Conservation (phyloP, 1,140 invertebrate genomes). For the Mactra quadrangularis region DNA sequence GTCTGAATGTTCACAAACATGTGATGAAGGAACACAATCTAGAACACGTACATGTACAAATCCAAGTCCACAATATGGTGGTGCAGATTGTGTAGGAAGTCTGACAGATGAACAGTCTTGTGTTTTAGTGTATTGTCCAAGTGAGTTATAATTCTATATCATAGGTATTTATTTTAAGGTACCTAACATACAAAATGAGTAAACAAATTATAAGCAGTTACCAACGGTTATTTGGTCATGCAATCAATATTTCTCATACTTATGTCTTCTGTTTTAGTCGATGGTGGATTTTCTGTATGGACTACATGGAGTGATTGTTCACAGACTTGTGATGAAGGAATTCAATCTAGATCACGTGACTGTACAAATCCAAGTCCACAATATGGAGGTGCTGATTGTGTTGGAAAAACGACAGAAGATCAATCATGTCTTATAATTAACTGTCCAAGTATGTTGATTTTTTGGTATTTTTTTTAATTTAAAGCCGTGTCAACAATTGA, state of each 20-base stretch:
- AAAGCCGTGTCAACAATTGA: too few species aligned
- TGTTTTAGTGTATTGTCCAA: conserved; percentile 26
- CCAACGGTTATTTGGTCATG: too few species aligned
- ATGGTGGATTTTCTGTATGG: conserved; percentile 66
- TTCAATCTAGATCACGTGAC: conserved; percentile 30
- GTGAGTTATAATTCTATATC: conserved; percentile 1
- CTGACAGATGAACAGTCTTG: conserved; percentile 46
- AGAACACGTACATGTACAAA: conserved; percentile 82
- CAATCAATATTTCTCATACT: too few species aligned
- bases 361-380: conserved; percentile 64
- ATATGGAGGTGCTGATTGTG: conserved; percentile 51
- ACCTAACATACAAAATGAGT: too few species aligned
- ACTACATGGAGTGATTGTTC: conserved; percentile 40
- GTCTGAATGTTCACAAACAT: conserved; percentile 82
- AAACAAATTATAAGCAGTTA: too few species aligned
- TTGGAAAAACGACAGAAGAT: conserved; percentile 53
- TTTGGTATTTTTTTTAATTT: too few species aligned
- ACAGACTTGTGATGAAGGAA: conserved; percentile 64
- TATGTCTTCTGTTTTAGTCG: conserved; percentile 46
- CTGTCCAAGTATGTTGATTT: conserved; percentile 49
- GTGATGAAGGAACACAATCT: conserved; percentile 88
- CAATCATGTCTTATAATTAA: conserved; percentile 59
- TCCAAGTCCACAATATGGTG: conserved; percentile 83
- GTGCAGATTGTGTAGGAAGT: conserved; percentile 68
- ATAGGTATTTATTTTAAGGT: too few species aligned